Base-by-base conservation (phyloP, 2,113 vertebrate species). In the Pelmatolapia mariae region DNA sequence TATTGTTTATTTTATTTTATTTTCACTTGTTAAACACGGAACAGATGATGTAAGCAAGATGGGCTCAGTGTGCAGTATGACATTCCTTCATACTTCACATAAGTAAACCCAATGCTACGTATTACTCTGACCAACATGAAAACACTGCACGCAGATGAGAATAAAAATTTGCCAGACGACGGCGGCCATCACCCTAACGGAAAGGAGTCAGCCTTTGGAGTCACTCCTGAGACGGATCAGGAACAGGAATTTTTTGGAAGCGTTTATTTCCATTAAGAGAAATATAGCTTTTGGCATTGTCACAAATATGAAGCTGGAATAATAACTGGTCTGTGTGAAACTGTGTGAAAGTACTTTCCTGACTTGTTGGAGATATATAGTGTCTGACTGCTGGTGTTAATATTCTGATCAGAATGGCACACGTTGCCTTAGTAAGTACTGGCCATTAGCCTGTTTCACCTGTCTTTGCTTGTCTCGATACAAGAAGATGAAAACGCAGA, bases 1-100 rank as follows among this genome's bases (percentile, higher is more conserved):
- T n/a, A n/a, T n/a, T n/a, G n/a, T n/a, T n/a, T n/a, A n/a, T n/a
- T n/a, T n/a, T n/a, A n/a, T n/a, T n/a, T n/a, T n/a, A n/a, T n/a
- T n/a, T n/a, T n/a, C n/a, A n/a, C n/a, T n/a, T n/a, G n/a, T n/a
- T n/a, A n/a, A n/a, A n/a, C n/a, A n/a, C n/a, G n/a, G n/a, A n/a
- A n/a, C n/a, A n/a, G n/a, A n/a, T n/a, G n/a, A n/a, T 16, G 13
- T 24, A 24, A 43, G 36, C 0, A 71, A 40, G 10, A 0, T 66
- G 31, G 61, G 6, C 9, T 7, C 31, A n/a, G 33, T 38, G 18
- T 18, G 24, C 15, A 45, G 57, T 33, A 4, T 61, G 13, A 26
- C 22, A 45, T 3, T 43, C 8, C 38, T 18, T 16, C n/a, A 26
- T 7, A 26, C 7, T 45, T 9, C 26, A 73, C 38, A 73, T 18